Evolutionary conservation across 2,113 vertebrate species (phyloP).

Genomic region (Rhabdornis inornatus): DNA sequence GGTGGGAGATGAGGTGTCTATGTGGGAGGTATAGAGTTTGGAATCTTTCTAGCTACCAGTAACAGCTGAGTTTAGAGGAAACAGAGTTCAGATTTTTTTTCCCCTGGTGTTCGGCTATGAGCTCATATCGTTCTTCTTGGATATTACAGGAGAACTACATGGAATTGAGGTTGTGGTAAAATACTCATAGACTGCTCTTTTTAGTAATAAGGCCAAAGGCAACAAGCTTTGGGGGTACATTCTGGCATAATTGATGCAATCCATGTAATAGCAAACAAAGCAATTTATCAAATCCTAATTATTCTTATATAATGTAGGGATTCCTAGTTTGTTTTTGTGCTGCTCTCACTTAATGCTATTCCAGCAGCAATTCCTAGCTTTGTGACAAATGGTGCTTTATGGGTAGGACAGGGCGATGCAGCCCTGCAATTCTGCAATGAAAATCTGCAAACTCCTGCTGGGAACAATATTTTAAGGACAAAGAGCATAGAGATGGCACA

Average conservation of each 20-base stretch:
- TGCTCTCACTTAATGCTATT: not conserved
- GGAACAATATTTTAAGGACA: not conserved
- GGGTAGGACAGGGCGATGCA: not conserved
- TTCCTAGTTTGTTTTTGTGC: not conserved
- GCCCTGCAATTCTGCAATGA: not conserved
- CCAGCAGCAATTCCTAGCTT: not conserved
- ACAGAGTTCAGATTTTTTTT: not conserved
- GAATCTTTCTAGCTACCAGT: not conserved
- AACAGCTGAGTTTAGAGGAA: not conserved
- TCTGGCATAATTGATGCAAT: not conserved
- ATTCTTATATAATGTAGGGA: not conserved
- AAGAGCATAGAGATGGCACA: accelerated
- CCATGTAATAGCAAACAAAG: not conserved
- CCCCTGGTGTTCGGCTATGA: not conserved
- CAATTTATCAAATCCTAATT: not conserved
- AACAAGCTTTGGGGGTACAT: not conserved
- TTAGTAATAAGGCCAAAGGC: not conserved
- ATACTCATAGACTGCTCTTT: not conserved
- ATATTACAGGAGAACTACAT: not conserved
- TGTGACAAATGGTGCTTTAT: not conserved
- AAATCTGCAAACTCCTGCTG: not conserved
- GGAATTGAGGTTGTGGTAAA: not conserved
- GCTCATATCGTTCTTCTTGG: not conserved
- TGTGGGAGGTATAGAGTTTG: not conserved
- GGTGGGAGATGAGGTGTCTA: not conserved